Evolutionary conservation across 92 coral and sea anemone species (phyloP), one percentile per base, ranked within the genome.

Genomic region (Parazoanthus darwini): DNA sequence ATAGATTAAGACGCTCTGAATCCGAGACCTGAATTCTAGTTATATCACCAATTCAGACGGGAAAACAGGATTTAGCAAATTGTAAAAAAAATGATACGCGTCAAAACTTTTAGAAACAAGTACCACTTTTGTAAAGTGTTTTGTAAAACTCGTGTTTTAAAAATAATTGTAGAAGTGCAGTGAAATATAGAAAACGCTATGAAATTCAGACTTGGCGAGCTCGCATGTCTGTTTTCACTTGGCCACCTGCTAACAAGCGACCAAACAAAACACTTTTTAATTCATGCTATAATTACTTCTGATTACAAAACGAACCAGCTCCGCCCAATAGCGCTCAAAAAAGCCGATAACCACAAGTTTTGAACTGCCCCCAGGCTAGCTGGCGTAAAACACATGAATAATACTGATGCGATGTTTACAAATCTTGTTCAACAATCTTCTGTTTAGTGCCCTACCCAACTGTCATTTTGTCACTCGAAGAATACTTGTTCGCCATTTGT

Each of bases 331-430:
- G 63, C 18, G 3, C 10, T 50, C 58, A 26, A 44, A 44, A 22
- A 23, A 10, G 81, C 36, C 33, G 37, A 78, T 22, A 76, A 23
- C n/a, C 79, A 46, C 36, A 78, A 46, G 63, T 50, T 78, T 36
- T 43, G 56, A 6, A 44, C 81, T 25, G 43, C 13, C 81, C 80
- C 56, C 63, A 43, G 59, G 81, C 33, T 78, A 78, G 0, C 81
- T 44, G 22, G 35, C 81, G 81, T 78, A 78, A 78, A 44, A 22
- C 33, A 26, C 81, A 44, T 50, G 33, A 78, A 78, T 78, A 78
- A 78, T 78, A 78, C 81, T 78, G 65, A 78, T 78, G 81, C 63
- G 13, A 78, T 46, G 33, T 78, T 78, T 58, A 39, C n/a, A 22
- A 46, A 8, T 46, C 23, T 78, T 78, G 36, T 43, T n/a, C 13